These are phyloP conservation scores for Ellobium chinense DNA, from an alignment of 2,888 invertebrate genomes.

Conservation along the genomic window DNA sequence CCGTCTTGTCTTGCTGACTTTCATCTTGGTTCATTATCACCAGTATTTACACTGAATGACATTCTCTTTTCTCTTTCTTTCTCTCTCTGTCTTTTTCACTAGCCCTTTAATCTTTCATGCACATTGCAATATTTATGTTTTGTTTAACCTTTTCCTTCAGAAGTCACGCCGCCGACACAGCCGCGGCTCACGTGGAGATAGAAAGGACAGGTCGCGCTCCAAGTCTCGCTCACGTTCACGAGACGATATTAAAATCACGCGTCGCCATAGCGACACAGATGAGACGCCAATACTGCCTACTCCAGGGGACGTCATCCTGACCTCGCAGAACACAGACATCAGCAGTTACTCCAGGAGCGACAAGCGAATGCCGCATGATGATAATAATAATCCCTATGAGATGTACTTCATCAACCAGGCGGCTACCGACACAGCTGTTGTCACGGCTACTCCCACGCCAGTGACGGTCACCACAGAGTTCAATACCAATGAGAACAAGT, in stretches of 20 bases:
- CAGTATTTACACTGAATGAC: too few species aligned
- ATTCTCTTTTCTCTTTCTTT: too few species aligned
- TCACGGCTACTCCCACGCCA: not conserved
- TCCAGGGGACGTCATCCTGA: constrained; percentile 33
- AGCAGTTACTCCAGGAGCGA: not conserved
- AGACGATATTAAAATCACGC: not conserved
- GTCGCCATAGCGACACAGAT: not conserved
- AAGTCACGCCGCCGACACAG: not conserved
- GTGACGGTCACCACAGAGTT: not conserved
- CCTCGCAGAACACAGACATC: not conserved
- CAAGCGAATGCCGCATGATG: not conserved
- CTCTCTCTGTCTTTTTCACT: too few species aligned
- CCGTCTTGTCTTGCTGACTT: too few species aligned
- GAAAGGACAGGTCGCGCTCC: constrained; percentile 1
- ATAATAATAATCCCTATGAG: constrained; percentile 7
- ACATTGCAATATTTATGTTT: not conserved
- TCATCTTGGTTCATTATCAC: too few species aligned
- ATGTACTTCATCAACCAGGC: not conserved
- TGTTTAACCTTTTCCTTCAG: not conserved
- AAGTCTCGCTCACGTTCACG: constrained; percentile 34
- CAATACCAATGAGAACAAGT: not conserved
- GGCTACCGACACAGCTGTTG: not conserved
- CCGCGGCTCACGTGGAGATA: not conserved
- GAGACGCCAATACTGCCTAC: not conserved
- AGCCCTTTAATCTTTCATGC: not conserved